phyloP scores from a whole-genome alignment of 2,888 invertebrate genomes.

The Drosophila diplacantha region DNA sequence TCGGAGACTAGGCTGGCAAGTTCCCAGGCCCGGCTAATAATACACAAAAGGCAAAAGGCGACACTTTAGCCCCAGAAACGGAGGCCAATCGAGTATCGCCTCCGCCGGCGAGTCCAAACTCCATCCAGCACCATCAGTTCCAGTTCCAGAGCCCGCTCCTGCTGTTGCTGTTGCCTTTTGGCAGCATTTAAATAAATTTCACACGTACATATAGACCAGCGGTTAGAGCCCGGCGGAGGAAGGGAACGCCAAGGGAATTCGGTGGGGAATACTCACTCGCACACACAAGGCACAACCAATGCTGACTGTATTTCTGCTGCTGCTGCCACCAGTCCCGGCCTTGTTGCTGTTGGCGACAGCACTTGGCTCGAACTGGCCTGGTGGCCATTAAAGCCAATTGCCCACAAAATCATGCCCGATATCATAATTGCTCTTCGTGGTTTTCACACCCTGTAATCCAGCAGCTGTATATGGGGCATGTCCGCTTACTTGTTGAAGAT shows the following conservation, averaged over 20 bases:
- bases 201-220: slow-evolving; percentile 35
- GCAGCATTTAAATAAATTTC: slow-evolving; percentile 69
- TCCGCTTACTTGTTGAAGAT: background rate
- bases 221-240: slow-evolving; percentile 4
- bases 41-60: slow-evolving; percentile 23
- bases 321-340: slow-evolving; percentile 6
- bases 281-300: slow-evolving; percentile 12
- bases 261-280: slow-evolving; percentile 1
- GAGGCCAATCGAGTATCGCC: slow-evolving; percentile 54
- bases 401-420: slow-evolving; percentile 73
- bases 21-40: slow-evolving; percentile 39
- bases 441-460: slow-evolving; percentile 43
- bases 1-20: slow-evolving; percentile 41
- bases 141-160: slow-evolving; percentile 4
- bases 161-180: slow-evolving; percentile 53
- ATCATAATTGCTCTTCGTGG: slow-evolving; percentile 71
- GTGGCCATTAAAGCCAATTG: slow-evolving; percentile 70
- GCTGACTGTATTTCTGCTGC: slow-evolving; percentile 10
- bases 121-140: slow-evolving; percentile 18
- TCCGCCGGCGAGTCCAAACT: slow-evolving; percentile 13
- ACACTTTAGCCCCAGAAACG: slow-evolving; percentile 48
- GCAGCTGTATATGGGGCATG: background rate
- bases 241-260: slow-evolving; percentile 1
- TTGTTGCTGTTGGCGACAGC: slow-evolving; percentile 44
- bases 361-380: slow-evolving; percentile 40